Evolutionary conservation across 2,888 invertebrate species (phyloP).

Genomic region (Catocala nupta): DNA sequence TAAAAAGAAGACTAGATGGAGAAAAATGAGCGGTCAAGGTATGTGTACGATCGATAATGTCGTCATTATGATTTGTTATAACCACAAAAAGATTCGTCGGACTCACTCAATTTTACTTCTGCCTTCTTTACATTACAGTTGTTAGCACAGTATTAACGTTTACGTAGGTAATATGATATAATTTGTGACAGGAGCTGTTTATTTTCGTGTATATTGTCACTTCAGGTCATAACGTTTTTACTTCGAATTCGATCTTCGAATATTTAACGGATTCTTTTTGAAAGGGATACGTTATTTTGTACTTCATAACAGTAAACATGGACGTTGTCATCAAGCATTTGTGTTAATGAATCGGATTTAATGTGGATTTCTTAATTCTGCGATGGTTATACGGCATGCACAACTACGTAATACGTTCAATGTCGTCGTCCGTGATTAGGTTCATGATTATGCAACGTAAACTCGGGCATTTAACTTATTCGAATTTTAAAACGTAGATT

Average conservation of each 20-base stretch:
- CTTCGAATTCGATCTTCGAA: slow-evolving; percentile 85
- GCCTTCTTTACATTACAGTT: slow-evolving; percentile 31
- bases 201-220: slow-evolving; percentile 33
- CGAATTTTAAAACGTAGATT: slow-evolving; percentile 16
- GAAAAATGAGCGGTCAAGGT: slow-evolving; percentile 78
- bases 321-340: slow-evolving; percentile 11
- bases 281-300: slow-evolving; percentile 60
- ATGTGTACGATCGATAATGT: slow-evolving; percentile 83
- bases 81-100: slow-evolving; percentile 60
- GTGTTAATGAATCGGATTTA: slow-evolving; percentile 5
- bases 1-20: slow-evolving; percentile 65
- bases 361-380: slow-evolving; percentile 17
- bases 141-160: slow-evolving; percentile 19
- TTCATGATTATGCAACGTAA: slow-evolving; percentile 52
- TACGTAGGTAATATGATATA: slow-evolving; percentile 26
- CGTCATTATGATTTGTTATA: slow-evolving; percentile 69
- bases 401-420: slow-evolving; percentile 49
- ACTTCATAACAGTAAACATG: slow-evolving; percentile 27
- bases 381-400: slow-evolving; percentile 22
- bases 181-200: slow-evolving; percentile 31
- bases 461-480: slow-evolving; percentile 38
- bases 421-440: slow-evolving; percentile 50
- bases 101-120: slow-evolving; percentile 35
- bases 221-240: slow-evolving; percentile 78
- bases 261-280: slow-evolving; percentile 83